Evolutionary conservation across 1,140 invertebrate species (phyloP).

Genomic region (Cylas formicarius): DNA sequence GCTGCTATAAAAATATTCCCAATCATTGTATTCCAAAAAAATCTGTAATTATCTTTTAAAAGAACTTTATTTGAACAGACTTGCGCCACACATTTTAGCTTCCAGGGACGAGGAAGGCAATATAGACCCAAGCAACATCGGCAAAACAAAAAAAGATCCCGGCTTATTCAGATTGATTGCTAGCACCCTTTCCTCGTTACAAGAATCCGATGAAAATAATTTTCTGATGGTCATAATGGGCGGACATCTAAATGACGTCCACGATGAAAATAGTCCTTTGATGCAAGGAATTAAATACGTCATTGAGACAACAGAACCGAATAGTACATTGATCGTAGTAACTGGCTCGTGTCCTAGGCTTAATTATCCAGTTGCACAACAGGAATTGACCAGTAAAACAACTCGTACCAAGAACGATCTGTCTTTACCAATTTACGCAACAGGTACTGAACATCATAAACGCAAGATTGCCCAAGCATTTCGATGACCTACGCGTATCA

Average conservation of each 20-base stretch:
- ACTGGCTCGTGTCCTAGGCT: constrained; percentile 24
- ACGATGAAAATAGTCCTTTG: constrained; percentile 20
- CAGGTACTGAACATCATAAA: constrained; percentile 5
- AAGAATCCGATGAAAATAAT: constrained; percentile 12
- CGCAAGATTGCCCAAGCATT: too few relatives aligned
- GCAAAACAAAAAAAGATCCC: constrained; percentile 14
- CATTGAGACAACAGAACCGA: constrained; percentile 21
- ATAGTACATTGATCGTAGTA: constrained; percentile 26
- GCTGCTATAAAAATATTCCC: too few relatives aligned
- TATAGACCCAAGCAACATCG: constrained; percentile 9
- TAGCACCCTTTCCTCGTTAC: constrained; percentile 18
- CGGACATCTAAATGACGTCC: constrained; percentile 23
- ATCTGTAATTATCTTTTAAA: background rate
- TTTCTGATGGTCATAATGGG: constrained; percentile 31
- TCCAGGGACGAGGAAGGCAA: constrained; percentile 16
- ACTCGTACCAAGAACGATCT: background rate
- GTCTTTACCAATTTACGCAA: constrained; percentile 15
- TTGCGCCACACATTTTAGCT: background rate
- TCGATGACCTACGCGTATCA: background rate
- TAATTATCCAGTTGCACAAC: background rate
- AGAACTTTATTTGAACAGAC: background rate
- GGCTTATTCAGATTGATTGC: constrained; percentile 26
- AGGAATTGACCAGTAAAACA: background rate
- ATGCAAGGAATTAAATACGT: constrained; percentile 31
- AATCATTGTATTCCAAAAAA: too few relatives aligned